phyloP scores from a whole-genome alignment of 2,888 invertebrate genomes.

The Eupithecia inturbata region DNA sequence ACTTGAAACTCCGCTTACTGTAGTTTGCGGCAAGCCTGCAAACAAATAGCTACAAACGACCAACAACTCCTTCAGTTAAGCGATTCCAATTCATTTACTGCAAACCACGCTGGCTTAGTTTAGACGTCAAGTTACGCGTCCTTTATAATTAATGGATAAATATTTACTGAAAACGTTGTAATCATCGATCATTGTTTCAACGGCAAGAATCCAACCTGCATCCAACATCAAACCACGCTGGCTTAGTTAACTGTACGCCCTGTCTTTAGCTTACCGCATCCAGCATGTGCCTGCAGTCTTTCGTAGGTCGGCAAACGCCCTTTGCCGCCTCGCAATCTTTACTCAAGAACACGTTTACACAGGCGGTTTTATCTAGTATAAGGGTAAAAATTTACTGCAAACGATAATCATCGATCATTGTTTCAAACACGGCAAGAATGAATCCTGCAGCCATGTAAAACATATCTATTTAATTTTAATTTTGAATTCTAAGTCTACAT shows the following conservation, averaged over 20 bases:
- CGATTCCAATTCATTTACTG: conserved; percentile 23
- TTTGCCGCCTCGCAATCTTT: too few species aligned
- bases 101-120: conserved; percentile 16
- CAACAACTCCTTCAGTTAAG: conserved; percentile 21
- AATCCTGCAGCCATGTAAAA: background rate
- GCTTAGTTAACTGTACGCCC: too few species aligned
- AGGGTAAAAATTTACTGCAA: background rate
- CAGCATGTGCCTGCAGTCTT: too few species aligned
- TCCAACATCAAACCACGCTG: too few species aligned
- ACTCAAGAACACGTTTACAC: too few species aligned
- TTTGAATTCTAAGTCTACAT: background rate
- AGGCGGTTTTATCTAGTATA: too few species aligned
- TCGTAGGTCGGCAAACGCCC: too few species aligned
- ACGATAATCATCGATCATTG: background rate
- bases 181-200: background rate
- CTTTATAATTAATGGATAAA: background rate
- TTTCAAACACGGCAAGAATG: background rate
- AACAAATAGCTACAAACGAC: background rate
- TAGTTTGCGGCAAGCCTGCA: conserved; percentile 1
- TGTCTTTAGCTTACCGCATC: too few species aligned
- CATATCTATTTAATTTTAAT: background rate
- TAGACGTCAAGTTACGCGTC: background rate
- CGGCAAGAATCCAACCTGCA: background rate
- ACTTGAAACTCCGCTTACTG: conserved; percentile 1
- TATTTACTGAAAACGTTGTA: background rate